phyloP scores from a whole-genome alignment of 2,113 vertebrate genomes.

The Helogale parvula region DNA sequence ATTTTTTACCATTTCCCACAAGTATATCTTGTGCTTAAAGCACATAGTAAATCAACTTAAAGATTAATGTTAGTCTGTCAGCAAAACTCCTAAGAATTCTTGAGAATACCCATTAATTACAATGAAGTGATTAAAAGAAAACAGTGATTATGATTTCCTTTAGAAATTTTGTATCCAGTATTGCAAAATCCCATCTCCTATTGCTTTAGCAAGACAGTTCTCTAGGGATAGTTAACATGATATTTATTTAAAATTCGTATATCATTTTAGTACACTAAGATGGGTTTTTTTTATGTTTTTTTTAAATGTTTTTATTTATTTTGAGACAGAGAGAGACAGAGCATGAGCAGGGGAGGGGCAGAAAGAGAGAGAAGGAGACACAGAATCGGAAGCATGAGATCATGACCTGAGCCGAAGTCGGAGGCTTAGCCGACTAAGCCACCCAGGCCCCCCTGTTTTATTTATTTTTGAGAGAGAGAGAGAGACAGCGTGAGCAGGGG shows the following conservation, averaged over 20 bases:
- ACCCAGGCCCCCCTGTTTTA: too few species aligned
- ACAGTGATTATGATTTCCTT: not conserved
- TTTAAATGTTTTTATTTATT: too few species aligned
- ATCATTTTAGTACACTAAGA: not conserved
- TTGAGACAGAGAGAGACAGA: too few species aligned
- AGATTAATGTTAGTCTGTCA: not conserved
- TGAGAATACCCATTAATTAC: not conserved
- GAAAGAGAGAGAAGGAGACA: too few species aligned
- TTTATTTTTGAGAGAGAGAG: too few species aligned
- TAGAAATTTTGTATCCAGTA: not conserved
- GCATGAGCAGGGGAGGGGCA: too few species aligned
- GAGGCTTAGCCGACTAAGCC: too few species aligned
- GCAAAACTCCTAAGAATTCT: not conserved
- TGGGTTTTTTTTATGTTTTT: not conserved
- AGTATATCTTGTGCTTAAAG: not conserved
- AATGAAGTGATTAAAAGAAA: slow-evolving; percentile 17
- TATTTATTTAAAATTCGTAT: not conserved
- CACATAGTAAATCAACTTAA: not conserved
- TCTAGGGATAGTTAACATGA: not conserved
- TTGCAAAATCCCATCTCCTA: not conserved
- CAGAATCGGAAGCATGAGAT: too few species aligned
- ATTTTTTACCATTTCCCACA: slow-evolving; percentile 14
- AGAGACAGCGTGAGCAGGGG: too few species aligned
- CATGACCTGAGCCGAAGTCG: too few species aligned
- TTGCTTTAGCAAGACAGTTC: not conserved